Conservation (phyloP, 2,888 invertebrate genomes). For the Lomographa bimaculata region DNA sequence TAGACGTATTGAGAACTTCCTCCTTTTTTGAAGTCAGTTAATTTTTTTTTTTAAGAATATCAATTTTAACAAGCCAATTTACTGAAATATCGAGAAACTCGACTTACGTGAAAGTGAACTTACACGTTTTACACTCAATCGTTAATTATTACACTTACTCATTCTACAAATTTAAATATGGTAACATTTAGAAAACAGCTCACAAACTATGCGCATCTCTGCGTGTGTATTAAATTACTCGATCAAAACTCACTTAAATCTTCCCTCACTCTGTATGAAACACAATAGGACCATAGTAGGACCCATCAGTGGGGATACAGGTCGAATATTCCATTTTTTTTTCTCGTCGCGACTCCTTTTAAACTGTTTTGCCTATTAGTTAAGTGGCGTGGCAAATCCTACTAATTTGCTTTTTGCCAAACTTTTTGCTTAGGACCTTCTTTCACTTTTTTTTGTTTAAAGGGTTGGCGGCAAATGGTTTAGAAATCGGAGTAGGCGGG, state of each 20-base stretch:
- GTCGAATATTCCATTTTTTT: constrained; percentile 66
- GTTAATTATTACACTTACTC: no score
- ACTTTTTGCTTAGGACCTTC: constrained; percentile 50
- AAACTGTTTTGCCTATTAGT: constrained; percentile 72
- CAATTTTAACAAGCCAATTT: no score
- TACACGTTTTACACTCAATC: no score
- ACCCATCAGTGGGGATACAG: constrained; percentile 57
- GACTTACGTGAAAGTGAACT: no score
- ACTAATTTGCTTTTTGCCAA: constrained; percentile 70
- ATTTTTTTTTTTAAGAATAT: no score
- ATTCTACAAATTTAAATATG: no score
- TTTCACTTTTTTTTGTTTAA: constrained; percentile 55
- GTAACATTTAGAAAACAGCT: no score
- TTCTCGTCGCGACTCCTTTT: constrained; percentile 70
- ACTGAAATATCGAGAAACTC: no score
- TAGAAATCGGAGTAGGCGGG: constrained; percentile 5
- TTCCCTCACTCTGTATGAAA: not conserved
- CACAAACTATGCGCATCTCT: no score
- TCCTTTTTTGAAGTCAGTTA: no score
- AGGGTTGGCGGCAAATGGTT: constrained; percentile 43
- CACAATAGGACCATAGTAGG: no score
- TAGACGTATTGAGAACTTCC: no score
- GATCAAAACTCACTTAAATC: not conserved
- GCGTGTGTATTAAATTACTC: not conserved
- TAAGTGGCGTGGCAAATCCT: constrained; percentile 74